Evolutionary conservation across 2,888 invertebrate species (phyloP).

Genomic region (Diploptera punctata): DNA sequence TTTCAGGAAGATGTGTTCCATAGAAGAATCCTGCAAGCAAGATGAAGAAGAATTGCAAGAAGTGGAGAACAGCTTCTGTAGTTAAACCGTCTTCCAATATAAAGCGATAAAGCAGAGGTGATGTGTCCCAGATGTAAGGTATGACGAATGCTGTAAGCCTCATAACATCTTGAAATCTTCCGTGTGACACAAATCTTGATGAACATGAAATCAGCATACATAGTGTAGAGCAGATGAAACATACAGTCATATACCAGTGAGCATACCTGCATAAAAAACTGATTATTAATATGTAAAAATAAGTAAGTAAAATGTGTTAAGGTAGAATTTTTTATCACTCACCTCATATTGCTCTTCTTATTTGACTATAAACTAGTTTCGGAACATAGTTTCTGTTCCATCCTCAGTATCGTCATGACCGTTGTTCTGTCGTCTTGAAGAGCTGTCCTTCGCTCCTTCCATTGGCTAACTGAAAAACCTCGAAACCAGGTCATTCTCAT

Average conservation of each 20-base stretch:
- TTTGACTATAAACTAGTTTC: no score
- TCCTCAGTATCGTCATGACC: no score
- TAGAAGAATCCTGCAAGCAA: constrained; percentile 1
- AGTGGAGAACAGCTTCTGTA: background rate
- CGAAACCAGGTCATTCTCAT: no score
- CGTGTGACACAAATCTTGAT: background rate
- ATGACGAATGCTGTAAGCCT: background rate
- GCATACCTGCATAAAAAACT: background rate
- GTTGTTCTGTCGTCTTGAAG: no score
- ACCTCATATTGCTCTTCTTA: no score
- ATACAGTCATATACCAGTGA: background rate
- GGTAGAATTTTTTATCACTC: no score
- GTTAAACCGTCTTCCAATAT: background rate
- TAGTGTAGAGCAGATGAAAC: background rate
- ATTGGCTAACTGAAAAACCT: no score
- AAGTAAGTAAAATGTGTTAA: no score
- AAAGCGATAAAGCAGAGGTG: background rate
- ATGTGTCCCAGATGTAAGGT: constrained; percentile 14
- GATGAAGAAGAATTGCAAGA: background rate
- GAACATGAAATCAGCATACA: background rate
- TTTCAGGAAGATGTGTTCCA: constrained; percentile 2
- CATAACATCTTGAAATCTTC: background rate
- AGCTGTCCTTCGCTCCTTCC: no score
- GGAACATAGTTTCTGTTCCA: no score
- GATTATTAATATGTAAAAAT: background rate